Conservation (phyloP, 2,797 vertebrate genomes). For the Microhierax caerulescens region DNA sequence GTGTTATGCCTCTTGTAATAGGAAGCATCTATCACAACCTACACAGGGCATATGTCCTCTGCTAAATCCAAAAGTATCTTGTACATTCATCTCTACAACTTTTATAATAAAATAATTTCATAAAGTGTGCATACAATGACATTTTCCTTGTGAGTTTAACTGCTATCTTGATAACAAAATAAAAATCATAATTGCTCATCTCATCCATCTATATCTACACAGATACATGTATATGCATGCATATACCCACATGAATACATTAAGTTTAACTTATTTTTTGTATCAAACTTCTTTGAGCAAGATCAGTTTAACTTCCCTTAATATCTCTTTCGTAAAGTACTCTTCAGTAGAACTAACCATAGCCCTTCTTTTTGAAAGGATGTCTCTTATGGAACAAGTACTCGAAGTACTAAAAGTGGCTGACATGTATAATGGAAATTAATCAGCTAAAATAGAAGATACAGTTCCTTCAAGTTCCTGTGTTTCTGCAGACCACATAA, state of each 20-base stretch:
- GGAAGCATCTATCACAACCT: not conserved
- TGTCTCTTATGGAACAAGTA: not conserved
- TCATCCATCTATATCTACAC: not conserved
- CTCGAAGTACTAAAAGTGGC: not conserved
- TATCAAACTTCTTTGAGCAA: not conserved
- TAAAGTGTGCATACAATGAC: not conserved
- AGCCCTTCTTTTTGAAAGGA: not conserved
- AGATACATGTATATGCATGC: not conserved
- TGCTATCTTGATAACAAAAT: not conserved
- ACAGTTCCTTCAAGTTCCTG: not conserved
- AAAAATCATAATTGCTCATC: not conserved
- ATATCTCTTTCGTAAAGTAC: not conserved
- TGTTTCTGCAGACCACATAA: not conserved
- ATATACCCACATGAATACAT: fast-evolving
- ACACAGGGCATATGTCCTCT: not conserved
- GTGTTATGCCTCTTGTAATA: not conserved
- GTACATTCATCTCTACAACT: not conserved
- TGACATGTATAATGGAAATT: not conserved
- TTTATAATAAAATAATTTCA: not conserved
- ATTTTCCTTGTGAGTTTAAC: not conserved
- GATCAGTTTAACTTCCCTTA: not conserved
- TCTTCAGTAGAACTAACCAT: not conserved
- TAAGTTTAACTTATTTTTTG: not conserved
- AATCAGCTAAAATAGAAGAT: not conserved
- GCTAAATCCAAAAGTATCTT: not conserved